Conservation (phyloP, 2,797 vertebrate genomes). For the Clarias fuscus region DNA sequence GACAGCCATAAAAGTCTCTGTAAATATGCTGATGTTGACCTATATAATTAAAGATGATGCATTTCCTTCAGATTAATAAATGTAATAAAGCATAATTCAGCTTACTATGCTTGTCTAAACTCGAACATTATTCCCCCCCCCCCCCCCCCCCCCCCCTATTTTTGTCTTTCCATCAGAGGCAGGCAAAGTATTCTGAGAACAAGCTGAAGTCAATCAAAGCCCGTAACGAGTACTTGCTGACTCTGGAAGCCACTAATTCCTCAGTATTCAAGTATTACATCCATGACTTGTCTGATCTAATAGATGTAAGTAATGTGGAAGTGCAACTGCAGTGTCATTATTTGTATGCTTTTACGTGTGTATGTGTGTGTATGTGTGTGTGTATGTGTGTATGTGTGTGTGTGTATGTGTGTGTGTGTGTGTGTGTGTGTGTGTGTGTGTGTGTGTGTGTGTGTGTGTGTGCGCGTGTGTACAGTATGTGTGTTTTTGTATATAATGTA, state of each 20-base stretch:
- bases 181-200: constrained; percentile 99
- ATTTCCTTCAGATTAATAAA: neutral
- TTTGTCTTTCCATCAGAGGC: constrained; percentile 75
- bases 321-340: neutral
- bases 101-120: constrained; percentile 39
- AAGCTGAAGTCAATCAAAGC: constrained; percentile 99
- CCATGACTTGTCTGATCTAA: constrained; percentile 96
- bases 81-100: constrained; percentile 5
- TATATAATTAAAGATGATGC: neutral
- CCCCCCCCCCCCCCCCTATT: neutral
- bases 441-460: no score
- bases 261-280: constrained; percentile 99
- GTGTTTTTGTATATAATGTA: neutral
- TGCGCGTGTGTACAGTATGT: no score
- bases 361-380: no score
- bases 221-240: constrained; percentile 96
- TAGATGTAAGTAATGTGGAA: constrained; percentile 88
- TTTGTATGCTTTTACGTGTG: constrained; percentile 4
- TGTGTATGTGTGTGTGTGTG: rapidly evolving
- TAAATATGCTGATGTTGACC: neutral
- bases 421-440: no score
- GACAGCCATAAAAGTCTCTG: neutral
- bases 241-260: constrained; percentile 94
- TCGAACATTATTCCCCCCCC: neutral
- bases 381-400: no score